phyloP scores from a whole-genome alignment of 2,888 invertebrate species.

The Gonocerus acuteangulatus region DNA sequence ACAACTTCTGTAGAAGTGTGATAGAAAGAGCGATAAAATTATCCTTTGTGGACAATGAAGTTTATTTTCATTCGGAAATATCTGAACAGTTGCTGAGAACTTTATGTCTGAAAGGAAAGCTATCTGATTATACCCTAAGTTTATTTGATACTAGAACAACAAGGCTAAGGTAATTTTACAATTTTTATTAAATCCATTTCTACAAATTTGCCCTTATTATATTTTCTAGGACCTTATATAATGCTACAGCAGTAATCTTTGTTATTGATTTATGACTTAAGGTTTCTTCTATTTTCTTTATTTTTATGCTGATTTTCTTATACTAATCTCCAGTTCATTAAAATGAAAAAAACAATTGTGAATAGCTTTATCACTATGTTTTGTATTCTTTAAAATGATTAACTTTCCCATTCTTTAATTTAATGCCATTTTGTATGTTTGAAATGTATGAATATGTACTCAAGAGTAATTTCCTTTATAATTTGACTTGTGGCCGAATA shows the following conservation, averaged over 20 bases:
- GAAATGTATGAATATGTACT: too few relatives aligned
- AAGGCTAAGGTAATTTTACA: slow-evolving; percentile 46
- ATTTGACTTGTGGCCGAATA: too few relatives aligned
- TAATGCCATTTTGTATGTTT: too few relatives aligned
- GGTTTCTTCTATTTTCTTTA: background rate
- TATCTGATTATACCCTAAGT: slow-evolving; percentile 54
- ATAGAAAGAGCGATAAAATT: slow-evolving; percentile 31
- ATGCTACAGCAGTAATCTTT: background rate
- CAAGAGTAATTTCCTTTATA: too few relatives aligned
- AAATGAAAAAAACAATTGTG: too few relatives aligned
- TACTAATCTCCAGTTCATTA: too few relatives aligned
- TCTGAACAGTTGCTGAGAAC: slow-evolving; percentile 52
- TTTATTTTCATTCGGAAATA: slow-evolving; percentile 52
- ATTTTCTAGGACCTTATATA: background rate
- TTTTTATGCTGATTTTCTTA: background rate
- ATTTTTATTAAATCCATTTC: background rate
- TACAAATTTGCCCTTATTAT: background rate
- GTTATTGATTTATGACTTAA: background rate
- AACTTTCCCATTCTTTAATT: too few relatives aligned
- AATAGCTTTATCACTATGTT: too few relatives aligned
- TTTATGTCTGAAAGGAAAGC: slow-evolving; percentile 51
- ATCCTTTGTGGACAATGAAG: slow-evolving; percentile 49
- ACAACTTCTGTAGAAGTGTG: background rate
- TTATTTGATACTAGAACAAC: slow-evolving; percentile 55
- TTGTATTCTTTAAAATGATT: too few relatives aligned